phyloP scores from a whole-genome alignment of 92 coral and sea anemone species.

The Umimayanthus chanpuru region DNA sequence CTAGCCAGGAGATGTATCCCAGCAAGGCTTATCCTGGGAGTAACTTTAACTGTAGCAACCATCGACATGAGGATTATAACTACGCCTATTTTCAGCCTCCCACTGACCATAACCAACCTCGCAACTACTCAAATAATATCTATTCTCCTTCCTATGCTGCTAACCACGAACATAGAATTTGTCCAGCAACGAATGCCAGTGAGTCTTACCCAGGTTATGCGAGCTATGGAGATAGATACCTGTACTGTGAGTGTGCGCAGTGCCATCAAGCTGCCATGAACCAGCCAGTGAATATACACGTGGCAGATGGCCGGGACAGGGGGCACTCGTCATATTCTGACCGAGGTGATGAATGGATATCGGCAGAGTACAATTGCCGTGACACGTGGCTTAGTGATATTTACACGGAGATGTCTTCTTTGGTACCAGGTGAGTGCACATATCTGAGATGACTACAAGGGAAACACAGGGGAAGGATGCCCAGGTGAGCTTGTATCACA shows the following conservation, averaged over 20 bases:
- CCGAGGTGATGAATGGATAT: neutral
- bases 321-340: neutral
- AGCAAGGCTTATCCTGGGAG: neutral
- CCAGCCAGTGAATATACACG: neutral
- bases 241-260: constrained; percentile 40
- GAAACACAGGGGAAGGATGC: too few species aligned
- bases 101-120: neutral
- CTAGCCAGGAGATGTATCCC: neutral
- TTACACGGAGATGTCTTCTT: constrained; percentile 28
- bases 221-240: neutral
- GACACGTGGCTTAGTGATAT: constrained; percentile 4
- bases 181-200: neutral
- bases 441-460: too few species aligned
- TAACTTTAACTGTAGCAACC: neutral
- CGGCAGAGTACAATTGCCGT: neutral
- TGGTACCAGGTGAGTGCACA: constrained; percentile 32
- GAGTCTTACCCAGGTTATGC: neutral
- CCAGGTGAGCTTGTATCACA: neutral
- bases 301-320: neutral
- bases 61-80: neutral
- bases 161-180: neutral
- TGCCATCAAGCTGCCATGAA: constrained; percentile 17
- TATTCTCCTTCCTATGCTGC: neutral
- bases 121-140: neutral
- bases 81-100: neutral